Evolutionary conservation across 2,888 invertebrate species (phyloP).

Genomic region (Apamea monoglypha): DNA sequence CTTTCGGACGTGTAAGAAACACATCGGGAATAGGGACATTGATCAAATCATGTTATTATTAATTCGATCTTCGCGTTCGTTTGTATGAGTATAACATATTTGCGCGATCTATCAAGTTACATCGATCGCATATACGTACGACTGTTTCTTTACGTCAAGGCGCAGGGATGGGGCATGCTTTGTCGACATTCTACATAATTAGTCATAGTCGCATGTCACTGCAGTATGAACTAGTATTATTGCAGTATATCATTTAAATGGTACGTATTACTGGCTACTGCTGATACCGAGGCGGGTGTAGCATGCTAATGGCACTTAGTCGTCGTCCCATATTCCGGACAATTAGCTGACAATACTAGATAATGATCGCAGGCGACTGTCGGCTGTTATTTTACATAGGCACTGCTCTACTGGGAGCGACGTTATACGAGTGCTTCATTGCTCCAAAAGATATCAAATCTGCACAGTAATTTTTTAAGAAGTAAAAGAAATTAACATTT

Average conservation of each 20-base stretch:
- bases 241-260: not conserved
- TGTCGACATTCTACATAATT: not conserved
- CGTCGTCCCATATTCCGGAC: slow-evolving; percentile 43
- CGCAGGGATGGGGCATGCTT: not conserved
- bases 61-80: too few relatives aligned
- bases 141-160: not conserved
- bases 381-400: slow-evolving; percentile 5
- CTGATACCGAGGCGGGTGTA: slow-evolving; percentile 7
- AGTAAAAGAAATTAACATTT: too few relatives aligned
- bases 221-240: not conserved
- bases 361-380: slow-evolving; percentile 51
- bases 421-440: not conserved
- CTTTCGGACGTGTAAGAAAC: too few relatives aligned
- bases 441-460: not conserved
- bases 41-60: too few relatives aligned
- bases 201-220: not conserved
- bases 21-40: too few relatives aligned
- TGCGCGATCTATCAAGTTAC: too few relatives aligned
- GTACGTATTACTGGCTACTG: not conserved
- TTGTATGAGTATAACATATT: too few relatives aligned
- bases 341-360: slow-evolving; percentile 61
- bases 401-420: slow-evolving; percentile 15
- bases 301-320: slow-evolving; percentile 33
- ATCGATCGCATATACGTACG: too few relatives aligned
- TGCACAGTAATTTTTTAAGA: not conserved